phyloP scores from a whole-genome alignment of 1,140 invertebrate species.

The Stegodyphus dumicola region DNA sequence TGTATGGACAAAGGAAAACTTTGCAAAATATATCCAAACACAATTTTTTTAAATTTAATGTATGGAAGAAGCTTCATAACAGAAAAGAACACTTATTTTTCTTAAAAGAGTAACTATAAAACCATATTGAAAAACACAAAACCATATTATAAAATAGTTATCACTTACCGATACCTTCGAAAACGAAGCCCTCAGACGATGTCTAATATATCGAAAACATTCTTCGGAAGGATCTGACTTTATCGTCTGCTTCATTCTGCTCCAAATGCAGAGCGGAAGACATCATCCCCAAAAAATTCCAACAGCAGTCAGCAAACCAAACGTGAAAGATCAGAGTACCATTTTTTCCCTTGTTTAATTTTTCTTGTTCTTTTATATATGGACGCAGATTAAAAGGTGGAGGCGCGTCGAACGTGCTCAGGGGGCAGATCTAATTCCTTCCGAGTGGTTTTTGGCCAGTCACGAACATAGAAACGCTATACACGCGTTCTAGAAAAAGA shows the following conservation, averaged over 20 bases:
- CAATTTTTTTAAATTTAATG: too few relatives aligned
- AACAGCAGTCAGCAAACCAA: background rate
- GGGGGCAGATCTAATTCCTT: conserved; percentile 1
- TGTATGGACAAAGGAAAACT: too few relatives aligned
- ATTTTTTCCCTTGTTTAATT: background rate
- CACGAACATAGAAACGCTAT: conserved; percentile 9
- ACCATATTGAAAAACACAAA: too few relatives aligned
- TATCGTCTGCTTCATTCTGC: conserved; percentile 12
- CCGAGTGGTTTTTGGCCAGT: conserved; percentile 5
- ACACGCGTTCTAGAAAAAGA: background rate
- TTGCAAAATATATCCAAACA: too few relatives aligned
- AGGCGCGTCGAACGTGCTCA: conserved; percentile 6
- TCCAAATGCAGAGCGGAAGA: background rate
- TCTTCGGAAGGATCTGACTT: conserved; percentile 11
- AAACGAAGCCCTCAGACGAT: too few relatives aligned
- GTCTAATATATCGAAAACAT: conserved; percentile 5
- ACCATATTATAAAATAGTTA: too few relatives aligned
- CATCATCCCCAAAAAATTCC: background rate
- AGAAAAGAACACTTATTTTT: too few relatives aligned
- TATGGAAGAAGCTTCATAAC: too few relatives aligned
- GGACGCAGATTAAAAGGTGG: conserved; percentile 11
- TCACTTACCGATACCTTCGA: too few relatives aligned
- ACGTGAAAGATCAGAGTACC: background rate
- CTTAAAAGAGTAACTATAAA: too few relatives aligned
- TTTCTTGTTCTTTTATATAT: too few relatives aligned